Percentiles rank a stretch among this genome's conserved stretches.
Conservation (phyloP, 1,140 invertebrate genomes). For the Meloidogyne floridensis region DNA sequence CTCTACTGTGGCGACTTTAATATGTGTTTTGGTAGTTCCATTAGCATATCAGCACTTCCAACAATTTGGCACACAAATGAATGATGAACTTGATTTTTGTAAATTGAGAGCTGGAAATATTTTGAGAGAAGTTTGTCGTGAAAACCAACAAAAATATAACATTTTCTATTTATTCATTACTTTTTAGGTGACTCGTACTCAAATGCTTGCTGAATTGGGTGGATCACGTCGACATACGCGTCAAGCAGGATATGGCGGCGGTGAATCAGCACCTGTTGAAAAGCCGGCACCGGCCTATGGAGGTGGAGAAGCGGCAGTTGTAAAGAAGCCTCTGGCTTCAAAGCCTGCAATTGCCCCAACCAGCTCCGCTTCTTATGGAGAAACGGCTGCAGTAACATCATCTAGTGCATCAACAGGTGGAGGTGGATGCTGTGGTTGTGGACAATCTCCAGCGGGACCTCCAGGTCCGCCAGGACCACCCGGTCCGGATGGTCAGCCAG, state of each 20-base stretch:
- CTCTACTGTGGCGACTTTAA: conserved; percentile 56
- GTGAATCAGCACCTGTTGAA: not conserved
- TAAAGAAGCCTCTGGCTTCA: not conserved
- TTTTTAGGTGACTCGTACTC: conserved; percentile 13
- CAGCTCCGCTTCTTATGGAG: conserved; percentile 10
- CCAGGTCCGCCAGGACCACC: conserved; percentile 24
- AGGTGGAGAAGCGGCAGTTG: not conserved
- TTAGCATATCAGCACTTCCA: conserved; percentile 56
- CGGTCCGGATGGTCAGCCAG: conserved; percentile 7
- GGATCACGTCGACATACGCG: not conserved
- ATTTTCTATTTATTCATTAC: not conserved
- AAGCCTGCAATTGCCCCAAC: not conserved
- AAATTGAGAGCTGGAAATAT: conserved; percentile 57
- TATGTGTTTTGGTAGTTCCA: conserved; percentile 56
- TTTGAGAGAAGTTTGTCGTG: conserved; percentile 56
- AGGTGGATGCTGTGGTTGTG: conserved; percentile 24
- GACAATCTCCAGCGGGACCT: conserved; percentile 3
- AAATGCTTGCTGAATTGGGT: not conserved
- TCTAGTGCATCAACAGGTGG: not conserved
- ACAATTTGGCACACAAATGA: conserved; percentile 59
- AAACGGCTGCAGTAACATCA: conserved; percentile 18
- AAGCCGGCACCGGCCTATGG: not conserved
- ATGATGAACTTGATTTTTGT: conserved; percentile 62
- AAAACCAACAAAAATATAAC: conserved; percentile 37
- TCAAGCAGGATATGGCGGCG: conserved; percentile 10